A percentile compares a stretch with the other conserved stretches of the same genome.
Conservation (phyloP, 1,140 invertebrate genomes). For the Atta colombica region DNA sequence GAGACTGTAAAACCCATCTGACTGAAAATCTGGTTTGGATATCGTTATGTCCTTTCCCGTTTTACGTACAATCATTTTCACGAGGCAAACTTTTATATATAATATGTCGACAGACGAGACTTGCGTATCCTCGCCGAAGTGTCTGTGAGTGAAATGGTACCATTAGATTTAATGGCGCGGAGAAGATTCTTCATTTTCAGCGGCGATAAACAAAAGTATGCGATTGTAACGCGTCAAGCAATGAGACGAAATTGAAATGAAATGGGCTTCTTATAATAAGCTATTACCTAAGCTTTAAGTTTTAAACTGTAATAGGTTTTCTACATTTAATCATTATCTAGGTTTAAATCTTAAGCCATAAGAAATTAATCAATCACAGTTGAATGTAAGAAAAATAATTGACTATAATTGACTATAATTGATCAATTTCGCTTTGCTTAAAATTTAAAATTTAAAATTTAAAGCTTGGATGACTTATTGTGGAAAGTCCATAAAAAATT, state of each 20-base stretch:
- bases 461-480: too few relatives aligned
- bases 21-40: constrained; percentile 33
- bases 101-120: constrained; percentile 1
- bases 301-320: too few relatives aligned
- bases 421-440: too few relatives aligned
- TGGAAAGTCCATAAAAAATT: too few relatives aligned
- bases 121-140: constrained; percentile 1
- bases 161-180: constrained; percentile 17
- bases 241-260: not conserved
- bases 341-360: too few relatives aligned
- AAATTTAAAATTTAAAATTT: too few relatives aligned
- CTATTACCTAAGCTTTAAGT: too few relatives aligned
- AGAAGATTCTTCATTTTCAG: constrained; percentile 7
- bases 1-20: not conserved
- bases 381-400: too few relatives aligned
- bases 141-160: not conserved
- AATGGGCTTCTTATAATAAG: too few relatives aligned
- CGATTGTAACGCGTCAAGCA: not conserved
- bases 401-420: too few relatives aligned
- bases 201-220: not conserved
- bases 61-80: constrained; percentile 55
- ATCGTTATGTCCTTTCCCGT: constrained; percentile 7
- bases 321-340: too few relatives aligned
- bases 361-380: too few relatives aligned
- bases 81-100: constrained; percentile 42